A percentile compares a stretch with the other conserved stretches of the same genome.
These are phyloP conservation scores for Drosophila quadrilineata DNA, from an alignment of 1,140 invertebrate species.

Conservation along the genomic window DNA sequence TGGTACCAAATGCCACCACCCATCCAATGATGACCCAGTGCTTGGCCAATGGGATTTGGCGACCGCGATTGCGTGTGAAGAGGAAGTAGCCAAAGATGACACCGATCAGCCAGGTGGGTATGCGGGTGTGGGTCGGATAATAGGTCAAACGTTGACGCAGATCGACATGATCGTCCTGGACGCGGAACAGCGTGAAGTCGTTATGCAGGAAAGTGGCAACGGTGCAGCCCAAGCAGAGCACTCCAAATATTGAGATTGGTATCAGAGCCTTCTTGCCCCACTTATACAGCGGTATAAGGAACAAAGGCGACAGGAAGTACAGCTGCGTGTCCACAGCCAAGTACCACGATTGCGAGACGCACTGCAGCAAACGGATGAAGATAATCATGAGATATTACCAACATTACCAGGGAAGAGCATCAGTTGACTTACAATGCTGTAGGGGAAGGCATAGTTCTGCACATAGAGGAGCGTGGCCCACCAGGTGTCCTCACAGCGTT, in stretches of 20 bases:
- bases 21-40: slow-evolving; percentile 62
- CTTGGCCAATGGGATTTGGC: slow-evolving; percentile 66
- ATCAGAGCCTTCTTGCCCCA: slow-evolving; percentile 84
- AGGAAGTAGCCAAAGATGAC: slow-evolving; percentile 83
- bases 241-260: slow-evolving; percentile 82
- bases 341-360: slow-evolving; percentile 95
- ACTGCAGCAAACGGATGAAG: slow-evolving; percentile 83
- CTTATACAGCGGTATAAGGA: slow-evolving; percentile 87
- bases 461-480: slow-evolving; percentile 92
- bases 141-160: slow-evolving; percentile 74
- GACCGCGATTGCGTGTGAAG: slow-evolving; percentile 70
- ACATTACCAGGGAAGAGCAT: not conserved
- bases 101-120: slow-evolving; percentile 84
- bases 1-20: slow-evolving; percentile 82
- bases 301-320: slow-evolving; percentile 89
- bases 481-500: slow-evolving; percentile 88
- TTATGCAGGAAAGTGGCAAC: slow-evolving; percentile 86
- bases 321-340: slow-evolving; percentile 93
- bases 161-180: slow-evolving; percentile 77
- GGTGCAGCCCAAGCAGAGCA: slow-evolving; percentile 84
- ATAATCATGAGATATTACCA: not conserved
- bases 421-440: slow-evolving; percentile 62
- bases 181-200: slow-evolving; percentile 81
- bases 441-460: slow-evolving; percentile 88
- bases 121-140: slow-evolving; percentile 81